Percentiles rank a stretch among this genome's conserved stretches.
Conservation (phyloP, 1,140 invertebrate genomes). For the Drosophila bocqueti region DNA sequence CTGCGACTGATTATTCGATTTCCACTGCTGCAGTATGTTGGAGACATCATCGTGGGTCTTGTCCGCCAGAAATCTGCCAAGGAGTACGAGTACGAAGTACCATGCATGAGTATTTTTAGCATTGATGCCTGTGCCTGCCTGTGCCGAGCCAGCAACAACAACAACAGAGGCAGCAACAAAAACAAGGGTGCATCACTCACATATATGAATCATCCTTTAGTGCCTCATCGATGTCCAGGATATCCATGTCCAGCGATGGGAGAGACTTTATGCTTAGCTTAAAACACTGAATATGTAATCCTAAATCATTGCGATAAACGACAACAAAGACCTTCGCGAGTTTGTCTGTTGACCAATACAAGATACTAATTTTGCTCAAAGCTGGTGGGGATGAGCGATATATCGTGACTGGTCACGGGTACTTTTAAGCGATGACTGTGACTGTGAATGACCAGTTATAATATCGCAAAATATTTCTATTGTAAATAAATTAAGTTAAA, state of each 20-base stretch:
- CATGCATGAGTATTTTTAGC: conserved; percentile 58
- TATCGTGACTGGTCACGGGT: conserved; percentile 12
- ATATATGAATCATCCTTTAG: conserved; percentile 85
- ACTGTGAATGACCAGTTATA: not conserved
- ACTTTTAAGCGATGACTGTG: conserved; percentile 20
- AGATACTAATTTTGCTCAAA: conserved; percentile 56
- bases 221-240: conserved; percentile 82
- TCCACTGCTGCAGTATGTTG: conserved; percentile 83
- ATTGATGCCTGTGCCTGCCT: conserved; percentile 6
- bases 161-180: conserved; percentile 12
- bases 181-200: conserved; percentile 59
- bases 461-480: not conserved
- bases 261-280: conserved; percentile 44
- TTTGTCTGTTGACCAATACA: conserved; percentile 40
- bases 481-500: not conserved
- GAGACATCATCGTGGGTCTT: conserved; percentile 82
- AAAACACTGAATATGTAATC: conserved; percentile 32
- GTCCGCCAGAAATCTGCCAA: conserved; percentile 78
- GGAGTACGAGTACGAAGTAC: conserved; percentile 18
- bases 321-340: conserved; percentile 49
- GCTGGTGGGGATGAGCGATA: conserved; percentile 22
- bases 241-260: conserved; percentile 73
- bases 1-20: conserved; percentile 76
- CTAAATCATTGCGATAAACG: conserved; percentile 50
- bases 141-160: conserved; percentile 17